Percentiles rank a stretch among this genome's conserved stretches.
phyloP scores from a whole-genome alignment of 2,113 vertebrate species.

The Apaloderma vittatum region DNA sequence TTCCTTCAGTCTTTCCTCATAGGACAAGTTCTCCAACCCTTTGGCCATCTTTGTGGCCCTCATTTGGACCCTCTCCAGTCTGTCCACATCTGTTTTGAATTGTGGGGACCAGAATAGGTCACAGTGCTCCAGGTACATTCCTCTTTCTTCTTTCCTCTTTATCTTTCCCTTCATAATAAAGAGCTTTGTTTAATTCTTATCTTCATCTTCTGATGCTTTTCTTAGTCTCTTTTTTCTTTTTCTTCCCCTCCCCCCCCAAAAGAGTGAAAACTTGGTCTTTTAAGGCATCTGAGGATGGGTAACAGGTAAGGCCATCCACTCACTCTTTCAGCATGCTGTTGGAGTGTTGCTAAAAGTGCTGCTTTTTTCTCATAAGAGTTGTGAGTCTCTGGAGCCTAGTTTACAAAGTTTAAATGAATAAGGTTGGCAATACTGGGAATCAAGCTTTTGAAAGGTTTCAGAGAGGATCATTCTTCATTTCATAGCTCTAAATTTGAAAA shows the following conservation, averaged over 20 bases:
- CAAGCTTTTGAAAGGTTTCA: slow-evolving; percentile 3
- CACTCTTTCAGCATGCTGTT: not conserved
- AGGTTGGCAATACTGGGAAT: not conserved
- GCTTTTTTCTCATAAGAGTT: not conserved
- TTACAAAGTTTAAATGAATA: not conserved
- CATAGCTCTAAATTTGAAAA: not conserved
- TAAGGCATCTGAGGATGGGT: not conserved
- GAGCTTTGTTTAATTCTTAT: not conserved
- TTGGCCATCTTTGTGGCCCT: not conserved
- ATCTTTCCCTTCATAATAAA: not conserved
- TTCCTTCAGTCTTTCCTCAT: not conserved
- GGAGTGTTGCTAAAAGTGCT: not conserved
- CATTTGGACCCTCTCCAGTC: not conserved
- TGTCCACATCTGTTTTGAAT: not conserved
- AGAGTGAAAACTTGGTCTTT: not conserved
- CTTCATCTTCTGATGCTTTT: not conserved
- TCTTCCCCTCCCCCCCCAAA: too few species aligned
- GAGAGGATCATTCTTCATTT: not conserved
- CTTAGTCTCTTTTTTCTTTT: not conserved
- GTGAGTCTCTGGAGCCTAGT: not conserved
- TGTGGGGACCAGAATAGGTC: not conserved
- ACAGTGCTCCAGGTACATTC: not conserved
- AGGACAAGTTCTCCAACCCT: not conserved
- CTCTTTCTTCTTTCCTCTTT: not conserved
- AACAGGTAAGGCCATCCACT: not conserved